phyloP scores from a whole-genome alignment of 2,888 invertebrate species.

The Peribatodes rhomboidaria region DNA sequence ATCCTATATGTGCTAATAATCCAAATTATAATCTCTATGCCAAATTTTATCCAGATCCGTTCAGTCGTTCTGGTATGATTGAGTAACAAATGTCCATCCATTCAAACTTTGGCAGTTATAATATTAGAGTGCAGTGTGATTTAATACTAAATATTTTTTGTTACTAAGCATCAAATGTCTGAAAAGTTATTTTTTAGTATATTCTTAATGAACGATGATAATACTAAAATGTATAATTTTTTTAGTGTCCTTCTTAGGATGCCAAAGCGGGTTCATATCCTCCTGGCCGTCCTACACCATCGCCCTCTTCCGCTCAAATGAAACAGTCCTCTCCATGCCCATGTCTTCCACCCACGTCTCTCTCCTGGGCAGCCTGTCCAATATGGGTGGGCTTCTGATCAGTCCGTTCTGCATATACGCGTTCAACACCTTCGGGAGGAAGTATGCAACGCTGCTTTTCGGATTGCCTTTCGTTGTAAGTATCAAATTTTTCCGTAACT shows the following conservation, averaged over 20 bases:
- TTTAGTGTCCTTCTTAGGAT: constrained; percentile 70
- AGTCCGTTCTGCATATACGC: constrained; percentile 71
- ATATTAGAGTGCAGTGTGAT: too few species aligned
- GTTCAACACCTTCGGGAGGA: constrained; percentile 71
- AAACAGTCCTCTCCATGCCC: constrained; percentile 64
- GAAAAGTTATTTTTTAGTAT: too few species aligned
- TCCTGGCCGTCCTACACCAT: constrained; percentile 78
- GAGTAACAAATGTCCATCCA: too few species aligned
- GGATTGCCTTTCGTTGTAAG: constrained; percentile 74
- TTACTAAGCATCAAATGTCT: too few species aligned
- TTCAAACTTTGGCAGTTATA: too few species aligned
- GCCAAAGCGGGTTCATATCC: constrained; percentile 68
- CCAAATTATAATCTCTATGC: too few species aligned
- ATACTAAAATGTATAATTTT: too few species aligned
- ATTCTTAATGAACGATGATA: too few species aligned
- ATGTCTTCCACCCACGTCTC: constrained; percentile 69
- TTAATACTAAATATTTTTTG: too few species aligned
- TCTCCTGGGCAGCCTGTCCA: constrained; percentile 71
- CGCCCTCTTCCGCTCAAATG: constrained; percentile 68
- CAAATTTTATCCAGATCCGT: too few species aligned
- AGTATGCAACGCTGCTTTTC: constrained; percentile 73
- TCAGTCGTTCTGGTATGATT: too few species aligned
- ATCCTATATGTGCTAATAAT: too few species aligned
- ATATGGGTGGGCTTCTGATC: constrained; percentile 66
- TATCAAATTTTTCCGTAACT: neutral